Evolutionary conservation across 35 echinoderm and acorn worm species (phyloP), one percentile per base, ranked within the genome.

Genomic region (Heliocidaris tuberculata): DNA sequence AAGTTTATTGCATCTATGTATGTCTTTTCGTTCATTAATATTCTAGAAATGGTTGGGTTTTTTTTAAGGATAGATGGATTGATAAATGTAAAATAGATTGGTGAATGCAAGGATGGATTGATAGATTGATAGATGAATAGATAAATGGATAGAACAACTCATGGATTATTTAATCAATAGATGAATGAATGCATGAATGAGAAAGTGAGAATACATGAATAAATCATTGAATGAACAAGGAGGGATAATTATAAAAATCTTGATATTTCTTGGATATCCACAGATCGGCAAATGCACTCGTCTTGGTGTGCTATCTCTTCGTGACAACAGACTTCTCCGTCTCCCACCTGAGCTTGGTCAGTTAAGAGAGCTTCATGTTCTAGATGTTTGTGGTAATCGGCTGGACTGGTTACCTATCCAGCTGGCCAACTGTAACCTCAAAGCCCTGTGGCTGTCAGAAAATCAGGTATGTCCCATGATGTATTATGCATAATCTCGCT

Each of bases 381-480:
- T 99, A 13, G 96, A 97, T 94, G 95, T 99, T 1, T 96, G 95
- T 11, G 98, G 98, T 32, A 99, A 97, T 86, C 93, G 98, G 54
- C 60, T 97, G 91, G 98, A 96, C 94, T 96, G 96, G 97, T 94
- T 97, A 31, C 97, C 98, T 7, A 96, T 97, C n/a, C 96, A 97
- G 86, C 94, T 97, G 29, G 96, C 98, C 50, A 97, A 99, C 59
- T 99, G 98, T 94, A 99, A 99, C 95, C 96, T 99, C 13, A 99
- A 99, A 94, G 97, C 97, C 8, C 88, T 97, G 19, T 97, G 98
- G 97, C 96, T 99, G 8, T 97, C 97, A 94, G 97, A 97, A 95
- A 99, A 99, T 86, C 98, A 99, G 97, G 98, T 99, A 95, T 0
- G 96, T 78, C 27, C 65, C 65, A 13, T 19, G 35, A n/a, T n/a